Base-by-base conservation (phyloP, 1,140 invertebrate species). In the Drosophila pruinosa region DNA sequence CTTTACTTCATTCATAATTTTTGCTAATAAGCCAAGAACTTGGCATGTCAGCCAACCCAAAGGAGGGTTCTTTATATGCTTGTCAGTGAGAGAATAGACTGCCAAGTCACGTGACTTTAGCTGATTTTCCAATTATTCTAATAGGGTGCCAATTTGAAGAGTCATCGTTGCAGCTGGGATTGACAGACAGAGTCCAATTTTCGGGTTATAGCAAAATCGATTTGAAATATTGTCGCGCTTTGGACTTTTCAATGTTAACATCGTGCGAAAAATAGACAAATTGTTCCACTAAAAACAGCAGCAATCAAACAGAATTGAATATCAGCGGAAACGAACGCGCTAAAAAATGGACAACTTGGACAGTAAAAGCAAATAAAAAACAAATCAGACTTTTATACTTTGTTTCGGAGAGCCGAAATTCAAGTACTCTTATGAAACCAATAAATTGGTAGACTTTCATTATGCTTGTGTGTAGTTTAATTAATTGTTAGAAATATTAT, bases 301-400 rank as follows among this genome's bases (percentile, higher is more conserved):
- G 75, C 75, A 88, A 88, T 86, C 82, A 86, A 88, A 88, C 82
- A 69, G 82, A 86, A 86, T 86, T 86, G 82, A 86, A 86, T 88
- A 86, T 88, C 75, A 77, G 65, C 82, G 74, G 81, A 58, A 15
- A 17, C 45, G 45, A 69, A 86, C 75, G 38, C 62, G 77, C 39
- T 39, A 70, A 74, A 85, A 83, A 76, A 76, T 61, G 53, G 63
- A 75, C 67, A 81, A 74, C 24, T 21, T 54, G 15, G 22, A 31
- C 22, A 54, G 28, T 43, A 36, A 52, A 43, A 28, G n/a, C 19
- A 43, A 75, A 43, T 41, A 58, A 36, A 63, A 43, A 48, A 52
- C 12, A 7, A 7, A 48, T 1, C 6, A 31, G 10, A 19, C 8
- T 1, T 12, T 14, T 10, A 43, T 3, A 15, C n/a, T 14, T 2